Conservation (phyloP, 2,888 invertebrate genomes). For the Branchellion lobata region DNA sequence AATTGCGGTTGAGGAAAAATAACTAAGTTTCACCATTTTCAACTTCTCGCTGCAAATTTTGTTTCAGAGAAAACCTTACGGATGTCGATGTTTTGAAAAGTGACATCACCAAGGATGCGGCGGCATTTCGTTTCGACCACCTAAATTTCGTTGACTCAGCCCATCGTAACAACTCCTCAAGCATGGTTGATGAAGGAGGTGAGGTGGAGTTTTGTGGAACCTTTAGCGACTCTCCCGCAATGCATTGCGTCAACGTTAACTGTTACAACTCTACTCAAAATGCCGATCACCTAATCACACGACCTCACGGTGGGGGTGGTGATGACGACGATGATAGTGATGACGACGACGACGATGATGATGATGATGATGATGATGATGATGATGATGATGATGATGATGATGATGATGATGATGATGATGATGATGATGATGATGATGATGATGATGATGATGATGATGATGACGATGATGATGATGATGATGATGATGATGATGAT, state of each 20-base stretch:
- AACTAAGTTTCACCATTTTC: too few relatives aligned
- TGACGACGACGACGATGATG: constrained; percentile 1
- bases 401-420: constrained; percentile 9
- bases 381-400: background rate
- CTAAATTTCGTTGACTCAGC: too few relatives aligned
- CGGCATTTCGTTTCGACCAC: too few relatives aligned
- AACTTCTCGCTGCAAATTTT: too few relatives aligned
- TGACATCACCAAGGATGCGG: too few relatives aligned
- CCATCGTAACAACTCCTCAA: too few relatives aligned
- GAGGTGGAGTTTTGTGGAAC: too few relatives aligned
- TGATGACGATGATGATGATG: constrained; percentile 43
- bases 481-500: constrained; percentile 16
- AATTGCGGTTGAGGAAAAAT: too few relatives aligned
- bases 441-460: background rate
- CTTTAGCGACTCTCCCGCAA: too few relatives aligned
- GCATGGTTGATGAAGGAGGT: too few relatives aligned
- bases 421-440: background rate
- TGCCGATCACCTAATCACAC: background rate
- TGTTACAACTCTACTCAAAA: background rate
- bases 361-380: constrained; percentile 8
- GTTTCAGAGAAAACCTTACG: too few relatives aligned
- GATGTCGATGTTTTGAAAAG: too few relatives aligned
- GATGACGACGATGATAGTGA: constrained; percentile 15
- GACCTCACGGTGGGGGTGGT: background rate
- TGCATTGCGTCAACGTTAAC: background rate